These are phyloP conservation scores for Tethea ocularis DNA, from an alignment of 2,888 invertebrate genomes.

Conservation along the genomic window DNA sequence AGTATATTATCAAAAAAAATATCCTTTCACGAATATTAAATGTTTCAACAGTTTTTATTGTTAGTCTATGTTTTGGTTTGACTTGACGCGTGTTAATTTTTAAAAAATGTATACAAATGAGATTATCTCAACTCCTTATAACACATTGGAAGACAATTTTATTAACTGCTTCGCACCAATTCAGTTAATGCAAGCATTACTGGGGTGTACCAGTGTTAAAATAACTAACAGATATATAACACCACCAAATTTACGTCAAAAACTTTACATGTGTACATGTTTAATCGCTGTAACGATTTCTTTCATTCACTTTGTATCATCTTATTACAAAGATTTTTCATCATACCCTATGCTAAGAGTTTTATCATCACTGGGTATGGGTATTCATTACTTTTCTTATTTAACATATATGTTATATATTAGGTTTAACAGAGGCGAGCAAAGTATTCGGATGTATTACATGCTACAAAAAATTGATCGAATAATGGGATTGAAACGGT, in stretches of 20 bases:
- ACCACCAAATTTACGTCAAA: constrained; percentile 26
- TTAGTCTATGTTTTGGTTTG: background rate
- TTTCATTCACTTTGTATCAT: constrained; percentile 16
- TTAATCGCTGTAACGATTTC: constrained; percentile 30
- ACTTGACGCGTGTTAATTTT: background rate
- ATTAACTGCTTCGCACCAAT: constrained; percentile 37
- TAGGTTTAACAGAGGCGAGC: constrained; percentile 28
- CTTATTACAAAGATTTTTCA: constrained; percentile 27
- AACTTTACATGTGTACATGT: constrained; percentile 36
- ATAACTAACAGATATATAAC: constrained; percentile 31
- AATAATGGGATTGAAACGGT: constrained; percentile 26
- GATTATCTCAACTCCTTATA: constrained; percentile 2
- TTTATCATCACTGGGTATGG: background rate
- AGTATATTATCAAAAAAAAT: no score
- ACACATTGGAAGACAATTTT: constrained; percentile 29
- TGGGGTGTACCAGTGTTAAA: constrained; percentile 35
- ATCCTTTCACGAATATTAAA: no score
- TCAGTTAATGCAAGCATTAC: constrained; percentile 28
- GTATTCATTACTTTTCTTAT: constrained; percentile 29
- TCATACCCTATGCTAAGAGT: background rate
- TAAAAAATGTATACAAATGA: background rate
- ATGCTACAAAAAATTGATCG: constrained; percentile 40
- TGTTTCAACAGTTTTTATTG: no score
- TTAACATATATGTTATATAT: constrained; percentile 28
- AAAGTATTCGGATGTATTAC: constrained; percentile 30